Percentiles rank a stretch among this genome's conserved stretches.
Evolutionary conservation across 2,888 invertebrate species (phyloP).

Genomic region (Dendrolimus pini): DNA sequence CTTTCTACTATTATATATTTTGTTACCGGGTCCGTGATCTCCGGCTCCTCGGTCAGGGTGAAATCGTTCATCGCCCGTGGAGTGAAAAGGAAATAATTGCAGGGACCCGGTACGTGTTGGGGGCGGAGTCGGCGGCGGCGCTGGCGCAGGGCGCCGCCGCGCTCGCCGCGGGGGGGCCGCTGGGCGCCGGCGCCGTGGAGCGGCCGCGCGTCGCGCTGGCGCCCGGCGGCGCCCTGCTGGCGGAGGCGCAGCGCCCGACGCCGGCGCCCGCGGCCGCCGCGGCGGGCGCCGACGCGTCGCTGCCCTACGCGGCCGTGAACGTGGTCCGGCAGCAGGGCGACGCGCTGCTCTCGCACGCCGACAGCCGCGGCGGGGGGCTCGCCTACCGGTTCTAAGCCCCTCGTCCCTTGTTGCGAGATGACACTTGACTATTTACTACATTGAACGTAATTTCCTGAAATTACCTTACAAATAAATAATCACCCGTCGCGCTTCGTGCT

Average conservation of each 20-base stretch:
- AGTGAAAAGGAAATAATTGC: constrained; percentile 1
- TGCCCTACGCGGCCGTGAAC: constrained; percentile 79
- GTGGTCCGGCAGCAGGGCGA: constrained; percentile 80
- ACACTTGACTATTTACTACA: not conserved
- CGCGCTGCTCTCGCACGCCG: constrained; percentile 81
- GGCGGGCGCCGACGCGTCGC: constrained; percentile 18
- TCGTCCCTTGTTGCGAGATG: not conserved
- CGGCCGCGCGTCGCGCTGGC: constrained; percentile 25
- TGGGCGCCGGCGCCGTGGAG: constrained; percentile 25
- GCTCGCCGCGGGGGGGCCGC: constrained; percentile 13
- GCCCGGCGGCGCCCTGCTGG: constrained; percentile 22
- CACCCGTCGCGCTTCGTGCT: too few species aligned
- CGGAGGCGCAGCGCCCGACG: constrained; percentile 20
- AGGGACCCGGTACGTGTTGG: constrained; percentile 58
- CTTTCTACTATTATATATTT: not conserved
- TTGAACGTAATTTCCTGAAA: too few species aligned
- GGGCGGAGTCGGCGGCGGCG: constrained; percentile 43
- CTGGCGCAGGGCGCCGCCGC: constrained; percentile 21
- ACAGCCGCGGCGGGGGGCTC: constrained; percentile 83
- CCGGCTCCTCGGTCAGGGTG: not conserved
- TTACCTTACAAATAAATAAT: too few species aligned
- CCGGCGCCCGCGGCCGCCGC: constrained; percentile 25
- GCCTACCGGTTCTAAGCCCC: constrained; percentile 77
- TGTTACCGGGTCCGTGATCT: not conserved
- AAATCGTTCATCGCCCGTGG: too few species aligned